phyloP scores from a whole-genome alignment of 2,797 vertebrate species.

The Cichlasoma orientale region DNA sequence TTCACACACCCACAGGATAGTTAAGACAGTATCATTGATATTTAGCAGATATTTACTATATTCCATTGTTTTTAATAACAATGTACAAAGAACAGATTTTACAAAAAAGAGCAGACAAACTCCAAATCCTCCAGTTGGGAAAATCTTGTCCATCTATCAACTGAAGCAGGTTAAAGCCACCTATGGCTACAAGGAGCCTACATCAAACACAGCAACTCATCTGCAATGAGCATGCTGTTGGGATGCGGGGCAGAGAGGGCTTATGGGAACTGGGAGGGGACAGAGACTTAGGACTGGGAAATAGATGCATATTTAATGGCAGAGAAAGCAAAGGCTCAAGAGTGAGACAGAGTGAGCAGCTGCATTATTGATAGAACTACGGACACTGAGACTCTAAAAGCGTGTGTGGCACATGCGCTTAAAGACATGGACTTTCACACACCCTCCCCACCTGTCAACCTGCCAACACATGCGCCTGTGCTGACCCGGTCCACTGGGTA shows the following conservation, averaged over 20 bases:
- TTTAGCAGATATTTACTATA: no score
- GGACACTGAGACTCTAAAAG: slow-evolving; percentile 71
- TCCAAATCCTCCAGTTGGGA: not conserved
- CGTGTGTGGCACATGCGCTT: slow-evolving; percentile 32
- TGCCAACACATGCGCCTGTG: slow-evolving; percentile 45
- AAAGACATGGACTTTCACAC: slow-evolving; percentile 21
- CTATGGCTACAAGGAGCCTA: not conserved
- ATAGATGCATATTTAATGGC: slow-evolving; percentile 78
- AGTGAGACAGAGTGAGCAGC: slow-evolving; percentile 64
- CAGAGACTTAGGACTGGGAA: slow-evolving; percentile 61
- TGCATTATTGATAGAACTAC: slow-evolving; percentile 78
- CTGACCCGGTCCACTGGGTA: slow-evolving; percentile 3
- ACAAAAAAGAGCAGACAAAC: not conserved
- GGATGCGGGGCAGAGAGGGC: slow-evolving; percentile 16
- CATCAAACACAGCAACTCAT: slow-evolving; percentile 4
- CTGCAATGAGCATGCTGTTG: slow-evolving; percentile 13
- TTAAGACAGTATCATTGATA: no score
- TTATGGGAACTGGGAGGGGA: slow-evolving; percentile 65
- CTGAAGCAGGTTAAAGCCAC: slow-evolving; percentile 19
- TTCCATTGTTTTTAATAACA: not conserved
- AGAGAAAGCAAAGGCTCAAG: slow-evolving; percentile 62
- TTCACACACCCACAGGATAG: no score
- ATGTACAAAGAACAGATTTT: not conserved
- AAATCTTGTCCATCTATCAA: not conserved
- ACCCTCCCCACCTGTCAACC: slow-evolving; percentile 57